Evolutionary conservation across 2,888 invertebrate species (phyloP).

Genomic region (Hirudinaria manillensis): DNA sequence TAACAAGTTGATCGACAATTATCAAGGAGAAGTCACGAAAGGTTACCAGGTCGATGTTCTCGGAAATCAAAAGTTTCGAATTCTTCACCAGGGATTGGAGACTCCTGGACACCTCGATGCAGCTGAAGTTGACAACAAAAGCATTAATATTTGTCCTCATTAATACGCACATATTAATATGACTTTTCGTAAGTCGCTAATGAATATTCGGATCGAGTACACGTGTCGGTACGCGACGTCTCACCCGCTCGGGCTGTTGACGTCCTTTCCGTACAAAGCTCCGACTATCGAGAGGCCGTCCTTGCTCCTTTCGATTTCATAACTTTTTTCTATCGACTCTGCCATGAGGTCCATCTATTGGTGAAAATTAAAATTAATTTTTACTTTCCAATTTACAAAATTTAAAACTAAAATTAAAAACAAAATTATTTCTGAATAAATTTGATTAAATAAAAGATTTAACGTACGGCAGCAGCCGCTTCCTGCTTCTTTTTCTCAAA

Average conservation of each 20-base stretch:
- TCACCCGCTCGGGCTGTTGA: constrained; percentile 38
- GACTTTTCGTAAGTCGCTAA: neutral
- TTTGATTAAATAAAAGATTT: neutral
- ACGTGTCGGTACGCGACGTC: too few relatives aligned
- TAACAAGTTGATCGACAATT: neutral
- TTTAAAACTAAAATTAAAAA: neutral
- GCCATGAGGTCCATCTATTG: constrained; percentile 70
- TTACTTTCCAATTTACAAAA: neutral
- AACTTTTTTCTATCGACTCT: constrained; percentile 77
- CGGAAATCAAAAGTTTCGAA: constrained; percentile 76
- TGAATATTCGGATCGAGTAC: neutral
- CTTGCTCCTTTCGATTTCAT: constrained; percentile 72
- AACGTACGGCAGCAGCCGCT: constrained; percentile 70
- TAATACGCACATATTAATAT: neutral
- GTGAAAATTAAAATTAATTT: neutral
- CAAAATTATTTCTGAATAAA: neutral
- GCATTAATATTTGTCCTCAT: neutral
- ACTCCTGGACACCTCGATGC: constrained; percentile 85
- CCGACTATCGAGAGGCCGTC: constrained; percentile 77
- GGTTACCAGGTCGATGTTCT: constrained; percentile 73
- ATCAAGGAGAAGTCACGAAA: neutral
- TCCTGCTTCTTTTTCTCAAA: constrained; percentile 74
- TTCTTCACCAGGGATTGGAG: constrained; percentile 87
- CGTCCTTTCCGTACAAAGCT: constrained; percentile 62
- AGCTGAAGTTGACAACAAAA: constrained; percentile 37